Percentiles rank a stretch among this genome's conserved stretches.
These are phyloP conservation scores for Papilio machaon DNA, from an alignment of 1,140 invertebrate species.

Conservation along the genomic window DNA sequence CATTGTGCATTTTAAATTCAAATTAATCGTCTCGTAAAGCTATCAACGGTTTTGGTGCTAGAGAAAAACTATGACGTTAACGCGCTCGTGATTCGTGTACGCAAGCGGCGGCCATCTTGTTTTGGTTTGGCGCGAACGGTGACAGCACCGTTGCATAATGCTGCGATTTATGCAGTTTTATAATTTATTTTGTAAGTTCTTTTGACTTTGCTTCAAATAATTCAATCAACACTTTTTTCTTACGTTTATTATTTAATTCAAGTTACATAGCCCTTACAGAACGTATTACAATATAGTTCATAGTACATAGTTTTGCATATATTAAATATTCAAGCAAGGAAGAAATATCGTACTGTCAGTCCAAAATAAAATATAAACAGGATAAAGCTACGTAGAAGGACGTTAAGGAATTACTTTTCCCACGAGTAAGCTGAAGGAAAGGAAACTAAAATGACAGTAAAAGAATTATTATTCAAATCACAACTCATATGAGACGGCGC, in stretches of 20 bases:
- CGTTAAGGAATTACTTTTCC: constrained; percentile 75
- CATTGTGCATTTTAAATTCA: constrained; percentile 77
- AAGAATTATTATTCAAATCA: constrained; percentile 81
- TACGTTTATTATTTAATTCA: neutral
- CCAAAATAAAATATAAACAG: neutral
- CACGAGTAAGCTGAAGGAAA: constrained; percentile 71
- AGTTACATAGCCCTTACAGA: neutral
- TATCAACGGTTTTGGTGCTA: constrained; percentile 73
- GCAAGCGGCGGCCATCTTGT: constrained; percentile 71
- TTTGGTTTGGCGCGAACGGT: constrained; percentile 52
- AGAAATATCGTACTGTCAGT: neutral
- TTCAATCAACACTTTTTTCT: neutral
- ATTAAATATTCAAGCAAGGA: neutral
- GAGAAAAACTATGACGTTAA: constrained; percentile 64
- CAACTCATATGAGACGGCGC: constrained; percentile 59
- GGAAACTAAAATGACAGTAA: constrained; percentile 75
- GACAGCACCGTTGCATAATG: constrained; percentile 58
- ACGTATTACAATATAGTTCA: neutral
- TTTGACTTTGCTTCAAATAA: constrained; percentile 3
- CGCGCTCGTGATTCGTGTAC: constrained; percentile 68
- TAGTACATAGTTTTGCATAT: neutral
- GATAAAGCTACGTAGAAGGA: constrained; percentile 46
- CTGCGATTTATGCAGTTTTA: constrained; percentile 47
- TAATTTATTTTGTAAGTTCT: constrained; percentile 26
- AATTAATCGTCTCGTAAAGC: constrained; percentile 78